These are phyloP conservation scores for Tromatobia lineatoria DNA, from an alignment of 2,888 invertebrate species.

Conservation along the genomic window DNA sequence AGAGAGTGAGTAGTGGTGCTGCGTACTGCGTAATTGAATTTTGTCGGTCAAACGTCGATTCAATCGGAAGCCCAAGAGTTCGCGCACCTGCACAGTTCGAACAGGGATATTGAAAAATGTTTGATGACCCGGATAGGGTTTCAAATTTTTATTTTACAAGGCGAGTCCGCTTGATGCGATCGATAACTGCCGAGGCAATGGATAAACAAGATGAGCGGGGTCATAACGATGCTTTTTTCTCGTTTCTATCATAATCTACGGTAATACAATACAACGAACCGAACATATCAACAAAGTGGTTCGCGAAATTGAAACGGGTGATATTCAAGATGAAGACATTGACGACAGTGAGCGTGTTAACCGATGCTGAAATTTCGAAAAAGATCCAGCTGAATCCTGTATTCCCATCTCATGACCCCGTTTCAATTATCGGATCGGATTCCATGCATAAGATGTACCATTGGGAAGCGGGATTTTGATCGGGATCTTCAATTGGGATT, in stretches of 20 bases:
- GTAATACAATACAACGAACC: not conserved
- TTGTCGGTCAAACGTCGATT: constrained; percentile 55
- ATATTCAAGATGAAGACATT: not conserved
- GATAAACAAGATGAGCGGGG: constrained; percentile 36
- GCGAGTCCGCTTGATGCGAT: constrained; percentile 32
- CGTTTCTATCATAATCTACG: constrained; percentile 36
- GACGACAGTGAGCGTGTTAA: no score
- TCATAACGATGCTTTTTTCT: constrained; percentile 34
- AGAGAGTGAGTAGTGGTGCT: constrained; percentile 48
- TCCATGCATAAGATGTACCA: no score
- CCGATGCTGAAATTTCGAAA: no score
- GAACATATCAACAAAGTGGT: not conserved
- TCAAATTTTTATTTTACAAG: constrained; percentile 47
- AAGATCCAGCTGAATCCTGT: no score
- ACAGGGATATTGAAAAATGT: constrained; percentile 54
- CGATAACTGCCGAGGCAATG: constrained; percentile 41
- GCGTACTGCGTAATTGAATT: constrained; percentile 59
- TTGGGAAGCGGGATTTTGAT: no score
- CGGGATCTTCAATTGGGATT: no score
- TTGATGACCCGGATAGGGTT: constrained; percentile 53
- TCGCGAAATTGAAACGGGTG: not conserved
- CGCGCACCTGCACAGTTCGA: not conserved
- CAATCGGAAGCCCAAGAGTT: constrained; percentile 42
- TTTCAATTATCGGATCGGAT: no score
- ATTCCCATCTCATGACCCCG: no score